Conservation (phyloP, 2,797 vertebrate genomes). For the Acrossocheilus fasciatus region DNA sequence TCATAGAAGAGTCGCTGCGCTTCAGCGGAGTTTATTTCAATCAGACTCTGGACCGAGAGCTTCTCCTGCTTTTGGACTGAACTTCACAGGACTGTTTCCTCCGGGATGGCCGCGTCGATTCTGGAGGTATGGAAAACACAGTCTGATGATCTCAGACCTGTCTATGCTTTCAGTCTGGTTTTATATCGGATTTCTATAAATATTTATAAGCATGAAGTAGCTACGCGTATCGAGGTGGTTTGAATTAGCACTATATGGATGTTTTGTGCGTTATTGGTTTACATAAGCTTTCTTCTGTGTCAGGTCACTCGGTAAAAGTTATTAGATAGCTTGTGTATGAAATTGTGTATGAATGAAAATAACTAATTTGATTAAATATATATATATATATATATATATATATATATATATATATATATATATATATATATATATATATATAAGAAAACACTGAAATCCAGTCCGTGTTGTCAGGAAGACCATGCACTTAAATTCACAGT, state of each 20-base stretch:
- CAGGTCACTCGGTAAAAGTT: background rate
- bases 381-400: background rate
- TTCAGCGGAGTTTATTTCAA: conserved; percentile 74
- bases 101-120: conserved; percentile 92
- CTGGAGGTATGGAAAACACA: conserved; percentile 84
- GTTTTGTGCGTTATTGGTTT: background rate
- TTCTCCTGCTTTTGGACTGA: conserved; percentile 71
- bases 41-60: conserved; percentile 76
- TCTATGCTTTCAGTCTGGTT: background rate
- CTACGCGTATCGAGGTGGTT: background rate
- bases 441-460: background rate
- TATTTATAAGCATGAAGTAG: background rate
- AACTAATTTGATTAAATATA: background rate
- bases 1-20: conserved; percentile 80
- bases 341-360: background rate
- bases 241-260: background rate
- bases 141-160: background rate
- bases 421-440: too few species aligned
- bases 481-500: background rate
- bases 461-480: background rate
- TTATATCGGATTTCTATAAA: background rate
- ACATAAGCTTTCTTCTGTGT: background rate
- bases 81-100: conserved; percentile 82
- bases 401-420: too few species aligned
- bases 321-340: background rate